A percentile compares a stretch with the other conserved stretches of the same genome.
These are phyloP conservation scores for Dendropsophus ebraccatus DNA, from an alignment of 2,113 vertebrate species.

Conservation along the genomic window DNA sequence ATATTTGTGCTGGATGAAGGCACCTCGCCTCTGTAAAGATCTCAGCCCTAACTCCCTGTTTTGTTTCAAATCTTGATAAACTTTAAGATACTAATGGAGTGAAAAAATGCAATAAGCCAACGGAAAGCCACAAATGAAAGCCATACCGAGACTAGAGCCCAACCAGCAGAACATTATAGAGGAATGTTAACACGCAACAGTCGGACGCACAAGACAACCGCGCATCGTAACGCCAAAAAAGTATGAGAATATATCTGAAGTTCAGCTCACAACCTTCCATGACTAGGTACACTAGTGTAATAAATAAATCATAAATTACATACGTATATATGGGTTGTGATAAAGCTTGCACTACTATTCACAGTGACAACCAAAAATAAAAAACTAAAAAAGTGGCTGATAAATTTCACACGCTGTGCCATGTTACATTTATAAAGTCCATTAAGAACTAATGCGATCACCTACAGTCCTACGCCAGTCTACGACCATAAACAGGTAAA, in stretches of 20 bases:
- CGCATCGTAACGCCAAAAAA: not conserved
- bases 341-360: too few relatives aligned
- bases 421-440: too few relatives aligned
- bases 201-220: not conserved
- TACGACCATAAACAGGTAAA: too few relatives aligned
- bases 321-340: too few relatives aligned
- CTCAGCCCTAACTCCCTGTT: slow-evolving; percentile 63
- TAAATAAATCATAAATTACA: too few relatives aligned
- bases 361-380: too few relatives aligned
- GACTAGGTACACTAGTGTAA: too few relatives aligned
- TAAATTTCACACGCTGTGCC: too few relatives aligned
- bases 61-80: slow-evolving; percentile 63
- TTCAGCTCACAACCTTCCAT: too few relatives aligned
- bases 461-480: too few relatives aligned
- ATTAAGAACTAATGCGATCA: too few relatives aligned
- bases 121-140: slow-evolving; percentile 2
- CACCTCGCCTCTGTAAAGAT: slow-evolving; percentile 73
- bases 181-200: not conserved
- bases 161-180: not conserved
- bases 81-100: slow-evolving; percentile 15
- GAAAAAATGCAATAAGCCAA: slow-evolving; percentile 56
- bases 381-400: too few relatives aligned
- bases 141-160: not conserved
- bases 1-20: slow-evolving; percentile 73
- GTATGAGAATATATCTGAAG: not conserved